Evolutionary conservation across 1,140 invertebrate species (phyloP).

Genomic region (Leucophenga varia): DNA sequence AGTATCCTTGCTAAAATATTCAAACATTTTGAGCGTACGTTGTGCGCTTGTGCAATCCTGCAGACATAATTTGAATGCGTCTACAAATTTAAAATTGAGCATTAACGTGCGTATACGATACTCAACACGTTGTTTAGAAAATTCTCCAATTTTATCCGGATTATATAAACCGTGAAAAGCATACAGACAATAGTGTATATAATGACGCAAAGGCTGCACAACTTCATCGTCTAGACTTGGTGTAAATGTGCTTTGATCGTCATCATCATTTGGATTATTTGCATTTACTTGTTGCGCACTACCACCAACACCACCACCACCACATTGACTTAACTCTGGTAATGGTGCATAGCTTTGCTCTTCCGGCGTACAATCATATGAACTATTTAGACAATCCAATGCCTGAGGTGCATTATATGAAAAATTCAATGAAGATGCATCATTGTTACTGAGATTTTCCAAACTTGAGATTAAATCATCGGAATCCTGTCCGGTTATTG

Average conservation of each 20-base stretch:
- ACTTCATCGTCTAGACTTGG: conserved; percentile 25
- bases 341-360: conserved; percentile 47
- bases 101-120: conserved; percentile 51
- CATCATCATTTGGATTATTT: conserved; percentile 11
- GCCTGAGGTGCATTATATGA: conserved; percentile 30
- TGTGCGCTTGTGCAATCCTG: conserved; percentile 34
- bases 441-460: conserved; percentile 49
- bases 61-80: conserved; percentile 48
- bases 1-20: conserved; percentile 56
- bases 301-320: not conserved
- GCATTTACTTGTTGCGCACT: not conserved
- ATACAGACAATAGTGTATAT: conserved; percentile 62
- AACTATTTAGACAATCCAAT: conserved; percentile 27
- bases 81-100: conserved; percentile 53
- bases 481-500: conserved; percentile 43
- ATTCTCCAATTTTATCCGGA: conserved; percentile 57
- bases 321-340: conserved; percentile 20
- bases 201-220: conserved; percentile 41
- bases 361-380: conserved; percentile 37
- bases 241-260: conserved; percentile 32
- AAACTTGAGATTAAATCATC: conserved; percentile 50
- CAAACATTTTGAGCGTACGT: conserved; percentile 48
- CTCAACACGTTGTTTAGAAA: conserved; percentile 36
- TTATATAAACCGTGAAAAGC: conserved; percentile 61
- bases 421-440: conserved; percentile 30